Evolutionary conservation across 2,113 vertebrate genomes (phyloP).

Genomic region (Tragelaphus strepsiceros): DNA sequence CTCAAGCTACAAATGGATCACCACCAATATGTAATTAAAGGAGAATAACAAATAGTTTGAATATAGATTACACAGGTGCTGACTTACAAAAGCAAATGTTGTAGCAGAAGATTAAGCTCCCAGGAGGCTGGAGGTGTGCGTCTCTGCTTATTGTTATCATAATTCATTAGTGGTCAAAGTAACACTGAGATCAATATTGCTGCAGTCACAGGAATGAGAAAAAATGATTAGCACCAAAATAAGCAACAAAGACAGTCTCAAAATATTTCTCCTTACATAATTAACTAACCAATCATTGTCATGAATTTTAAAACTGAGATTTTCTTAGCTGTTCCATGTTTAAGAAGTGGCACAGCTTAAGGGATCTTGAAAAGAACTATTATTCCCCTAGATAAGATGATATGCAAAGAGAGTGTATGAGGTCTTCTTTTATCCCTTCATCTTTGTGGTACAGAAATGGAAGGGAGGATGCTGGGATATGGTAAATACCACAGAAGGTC

Average conservation of each 20-base stretch:
- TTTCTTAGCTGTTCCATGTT: background rate
- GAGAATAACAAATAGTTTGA: conserved; percentile 57
- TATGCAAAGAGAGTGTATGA: background rate
- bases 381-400: background rate
- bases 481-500: background rate
- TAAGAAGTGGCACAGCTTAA: conserved; percentile 6
- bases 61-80: conserved; percentile 58
- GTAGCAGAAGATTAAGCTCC: conserved; percentile 50
- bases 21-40: conserved; percentile 54
- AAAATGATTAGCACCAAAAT: conserved; percentile 33
- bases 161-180: conserved; percentile 60
- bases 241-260: conserved; percentile 15
- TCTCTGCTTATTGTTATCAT: conserved; percentile 62
- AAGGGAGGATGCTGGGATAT: background rate
- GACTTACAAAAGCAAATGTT: conserved; percentile 51
- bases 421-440: background rate
- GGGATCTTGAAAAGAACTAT: background rate
- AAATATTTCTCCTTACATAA: conserved; percentile 24
- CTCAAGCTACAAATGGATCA: conserved; percentile 14
- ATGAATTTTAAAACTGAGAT: conserved; percentile 45
- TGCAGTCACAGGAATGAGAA: conserved; percentile 13
- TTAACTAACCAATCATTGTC: background rate
- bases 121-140: conserved; percentile 1
- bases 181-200: conserved; percentile 65
- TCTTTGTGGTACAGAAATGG: background rate